Base-by-base conservation (phyloP, 2,113 vertebrate genomes). In the Atractosteus spatula region DNA sequence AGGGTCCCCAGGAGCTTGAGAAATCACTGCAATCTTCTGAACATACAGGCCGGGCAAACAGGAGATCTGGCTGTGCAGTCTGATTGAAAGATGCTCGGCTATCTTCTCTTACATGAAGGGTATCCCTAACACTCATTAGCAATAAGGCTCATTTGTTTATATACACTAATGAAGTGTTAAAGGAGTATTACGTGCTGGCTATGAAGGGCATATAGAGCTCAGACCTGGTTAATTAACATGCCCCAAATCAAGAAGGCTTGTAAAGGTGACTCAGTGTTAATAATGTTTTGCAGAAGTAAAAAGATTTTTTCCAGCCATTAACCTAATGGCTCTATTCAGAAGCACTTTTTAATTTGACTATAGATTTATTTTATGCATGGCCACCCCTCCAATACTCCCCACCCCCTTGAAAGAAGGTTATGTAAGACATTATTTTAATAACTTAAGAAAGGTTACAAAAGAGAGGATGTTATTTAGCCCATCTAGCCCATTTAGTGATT, bases 201-300 rank as follows among this genome's bases (percentile, higher is more conserved):
- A 13, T 57, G 41, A 67, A 13, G 71, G 3, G 43, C 65, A 73
- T 7, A 10, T 43, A 62, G 65, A 55, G 44, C 65, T 59, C 16
- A 13, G 43, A 8, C 2, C 3, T 62, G 55, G n/a, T 71, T 12
- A 65, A 43, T 45, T 66, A 65, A 11, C 55, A 29, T 47, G 41
- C 41, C 54, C 42, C 42, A 47, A 59, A 59, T 29, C 43, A 62
- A 16, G 8, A 43, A 65, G 62, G 54, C 16, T 17, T 42, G 51
- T 63, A 59, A 55, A 7, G 17, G 43, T 67, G 64, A 59, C 65
- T 42, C 44, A 56, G 6, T 29, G 71, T 66, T 56, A 44, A 47
- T 61, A 59, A 51, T n/a, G 3, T 61, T 54, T 12, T 55, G 43
- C n/a, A 41, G 29, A 62, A 66, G 64, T 55, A 66, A 29, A 16